A percentile compares a stretch with the other conserved stretches of the same genome.
Evolutionary conservation across 2,797 vertebrate genomes (phyloP).

Genomic region (Poliocrania exsul): DNA sequence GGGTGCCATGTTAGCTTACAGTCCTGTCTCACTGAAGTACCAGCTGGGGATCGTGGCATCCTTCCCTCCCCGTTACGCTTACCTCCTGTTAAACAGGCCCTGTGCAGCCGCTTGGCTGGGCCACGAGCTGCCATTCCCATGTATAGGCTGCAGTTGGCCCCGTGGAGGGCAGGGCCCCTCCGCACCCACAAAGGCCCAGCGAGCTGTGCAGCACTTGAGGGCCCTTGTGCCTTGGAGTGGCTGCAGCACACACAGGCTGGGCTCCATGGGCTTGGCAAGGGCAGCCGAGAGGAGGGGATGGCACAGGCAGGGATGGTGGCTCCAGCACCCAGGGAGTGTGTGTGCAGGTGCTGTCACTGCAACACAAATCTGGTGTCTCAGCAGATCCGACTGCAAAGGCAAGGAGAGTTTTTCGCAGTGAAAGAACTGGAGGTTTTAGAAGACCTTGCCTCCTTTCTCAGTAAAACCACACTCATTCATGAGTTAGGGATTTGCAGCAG

Average conservation of each 20-base stretch:
- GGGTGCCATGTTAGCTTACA: constrained; percentile 33
- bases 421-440: not conserved
- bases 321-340: not conserved
- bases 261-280: not conserved
- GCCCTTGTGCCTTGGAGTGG: constrained; percentile 38
- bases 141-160: constrained; percentile 9
- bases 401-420: not conserved
- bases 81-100: constrained; percentile 39
- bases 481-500: not conserved
- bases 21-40: constrained; percentile 31
- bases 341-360: not conserved
- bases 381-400: not conserved
- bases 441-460: not conserved
- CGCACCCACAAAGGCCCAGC: not conserved
- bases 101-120: not conserved
- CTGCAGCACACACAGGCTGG: not conserved
- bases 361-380: not conserved
- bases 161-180: not conserved
- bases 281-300: not conserved
- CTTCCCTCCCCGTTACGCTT: constrained; percentile 4
- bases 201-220: not conserved
- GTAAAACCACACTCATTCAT: not conserved
- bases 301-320: not conserved
- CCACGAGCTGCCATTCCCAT: not conserved
- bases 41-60: constrained; percentile 51